phyloP scores from a whole-genome alignment of 2,888 invertebrate species.

The Apotomis turbidana region DNA sequence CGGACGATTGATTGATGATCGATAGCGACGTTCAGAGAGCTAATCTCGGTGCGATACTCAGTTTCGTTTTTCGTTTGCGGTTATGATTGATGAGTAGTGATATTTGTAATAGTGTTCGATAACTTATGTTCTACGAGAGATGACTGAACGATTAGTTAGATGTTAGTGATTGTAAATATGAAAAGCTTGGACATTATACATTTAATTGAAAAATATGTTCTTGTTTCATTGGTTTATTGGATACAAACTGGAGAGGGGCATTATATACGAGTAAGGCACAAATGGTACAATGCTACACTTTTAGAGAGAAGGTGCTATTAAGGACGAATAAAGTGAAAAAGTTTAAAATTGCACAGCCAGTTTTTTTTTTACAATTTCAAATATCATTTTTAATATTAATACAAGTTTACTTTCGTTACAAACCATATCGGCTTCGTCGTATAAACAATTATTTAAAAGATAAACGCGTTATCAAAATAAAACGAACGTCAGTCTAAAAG shows the following conservation, averaged over 20 bases:
- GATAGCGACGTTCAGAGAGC: constrained; percentile 60
- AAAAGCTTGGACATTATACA: constrained; percentile 81
- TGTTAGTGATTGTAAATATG: constrained; percentile 81
- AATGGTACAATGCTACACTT: constrained; percentile 20
- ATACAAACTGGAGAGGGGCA: constrained; percentile 27
- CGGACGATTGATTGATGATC: constrained; percentile 56
- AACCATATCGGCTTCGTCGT: background rate
- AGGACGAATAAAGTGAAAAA: constrained; percentile 32
- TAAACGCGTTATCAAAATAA: background rate
- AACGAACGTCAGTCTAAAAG: background rate
- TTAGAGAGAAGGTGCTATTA: constrained; percentile 32
- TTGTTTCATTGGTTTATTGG: constrained; percentile 63
- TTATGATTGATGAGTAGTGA: constrained; percentile 79
- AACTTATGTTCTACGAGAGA: constrained; percentile 77
- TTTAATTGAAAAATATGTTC: constrained; percentile 70
- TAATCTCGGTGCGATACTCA: constrained; percentile 79
- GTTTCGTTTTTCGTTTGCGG: constrained; percentile 78
- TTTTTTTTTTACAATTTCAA: constrained; percentile 13
- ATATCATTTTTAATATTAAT: constrained; percentile 6
- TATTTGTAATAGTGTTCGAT: constrained; percentile 76
- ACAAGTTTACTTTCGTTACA: background rate
- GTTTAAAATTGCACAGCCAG: constrained; percentile 24
- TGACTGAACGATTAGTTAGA: constrained; percentile 80
- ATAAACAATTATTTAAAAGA: no score
- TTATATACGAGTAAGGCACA: constrained; percentile 33